phyloP scores from a whole-genome alignment of 2,113 vertebrate genomes.

The Nothocercus julius region DNA sequence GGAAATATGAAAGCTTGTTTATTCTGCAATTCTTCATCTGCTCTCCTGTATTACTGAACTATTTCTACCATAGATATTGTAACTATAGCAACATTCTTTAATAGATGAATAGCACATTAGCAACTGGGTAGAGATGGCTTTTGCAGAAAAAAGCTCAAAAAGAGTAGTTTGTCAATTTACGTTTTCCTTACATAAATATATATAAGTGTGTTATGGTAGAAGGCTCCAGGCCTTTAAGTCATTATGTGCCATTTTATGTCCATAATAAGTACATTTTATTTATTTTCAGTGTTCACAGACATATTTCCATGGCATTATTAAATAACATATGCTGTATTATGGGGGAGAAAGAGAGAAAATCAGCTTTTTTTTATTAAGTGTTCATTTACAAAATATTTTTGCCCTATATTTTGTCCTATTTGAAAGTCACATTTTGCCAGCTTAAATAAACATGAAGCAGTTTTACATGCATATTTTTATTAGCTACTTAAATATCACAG shows the following conservation, averaged over 20 bases:
- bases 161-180: constrained; percentile 20
- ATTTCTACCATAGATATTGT: constrained; percentile 64
- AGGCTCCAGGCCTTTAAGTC: background rate
- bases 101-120: constrained; percentile 56
- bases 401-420: constrained; percentile 24
- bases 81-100: constrained; percentile 68
- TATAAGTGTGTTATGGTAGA: background rate
- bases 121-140: background rate
- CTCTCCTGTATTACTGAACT: constrained; percentile 31
- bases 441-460: constrained; percentile 36
- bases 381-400: constrained; percentile 12
- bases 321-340: background rate
- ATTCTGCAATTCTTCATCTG: constrained; percentile 28
- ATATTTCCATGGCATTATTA: background rate
- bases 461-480: constrained; percentile 55
- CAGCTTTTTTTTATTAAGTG: background rate
- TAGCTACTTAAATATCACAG: constrained; percentile 49
- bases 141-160: constrained; percentile 35
- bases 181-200: background rate
- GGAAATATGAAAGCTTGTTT: constrained; percentile 49
- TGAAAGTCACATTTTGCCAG: constrained; percentile 37
- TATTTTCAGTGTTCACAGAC: background rate
- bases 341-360: background rate
- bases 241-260: background rate
- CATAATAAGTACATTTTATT: constrained; percentile 4